Conservation (phyloP, 2,797 vertebrate species). For the Acropternis orthonyx region DNA sequence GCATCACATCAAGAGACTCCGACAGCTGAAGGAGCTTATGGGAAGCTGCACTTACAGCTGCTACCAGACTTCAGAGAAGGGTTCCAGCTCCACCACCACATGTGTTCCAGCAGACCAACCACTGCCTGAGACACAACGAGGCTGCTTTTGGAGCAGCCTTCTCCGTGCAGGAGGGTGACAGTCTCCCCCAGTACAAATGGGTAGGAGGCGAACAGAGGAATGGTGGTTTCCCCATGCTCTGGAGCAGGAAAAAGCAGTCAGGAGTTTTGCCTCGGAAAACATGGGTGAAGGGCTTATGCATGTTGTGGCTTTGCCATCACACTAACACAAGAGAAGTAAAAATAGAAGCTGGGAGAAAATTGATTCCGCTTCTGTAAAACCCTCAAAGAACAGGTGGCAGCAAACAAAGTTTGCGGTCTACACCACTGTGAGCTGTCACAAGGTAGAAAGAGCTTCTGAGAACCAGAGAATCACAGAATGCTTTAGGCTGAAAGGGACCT, state of each 20-base stretch:
- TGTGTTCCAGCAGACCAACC: neutral
- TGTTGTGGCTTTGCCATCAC: neutral
- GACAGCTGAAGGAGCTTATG: neutral
- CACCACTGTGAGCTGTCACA: fast-evolving
- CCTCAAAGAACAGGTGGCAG: neutral
- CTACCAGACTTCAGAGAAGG: neutral
- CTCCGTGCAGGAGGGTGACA: fast-evolving
- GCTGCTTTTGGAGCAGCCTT: neutral
- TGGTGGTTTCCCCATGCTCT: neutral
- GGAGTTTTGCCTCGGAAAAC: neutral
- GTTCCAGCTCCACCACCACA: neutral
- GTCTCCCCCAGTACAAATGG: neutral
- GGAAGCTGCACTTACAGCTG: neutral
- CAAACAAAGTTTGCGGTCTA: neutral
- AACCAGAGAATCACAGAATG: neutral
- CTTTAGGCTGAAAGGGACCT: neutral
- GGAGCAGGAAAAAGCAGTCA: neutral
- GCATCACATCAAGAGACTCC: fast-evolving
- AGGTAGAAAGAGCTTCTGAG: neutral
- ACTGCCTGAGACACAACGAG: neutral
- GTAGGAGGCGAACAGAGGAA: neutral
- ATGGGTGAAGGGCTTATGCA: neutral
- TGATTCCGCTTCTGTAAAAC: neutral
- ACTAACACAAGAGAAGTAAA: neutral
- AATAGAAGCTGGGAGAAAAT: neutral